Evolutionary conservation across 2,797 vertebrate genomes (phyloP), one percentile per base, ranked within the genome.

Genomic region (Macrochelys suwanniensis): DNA sequence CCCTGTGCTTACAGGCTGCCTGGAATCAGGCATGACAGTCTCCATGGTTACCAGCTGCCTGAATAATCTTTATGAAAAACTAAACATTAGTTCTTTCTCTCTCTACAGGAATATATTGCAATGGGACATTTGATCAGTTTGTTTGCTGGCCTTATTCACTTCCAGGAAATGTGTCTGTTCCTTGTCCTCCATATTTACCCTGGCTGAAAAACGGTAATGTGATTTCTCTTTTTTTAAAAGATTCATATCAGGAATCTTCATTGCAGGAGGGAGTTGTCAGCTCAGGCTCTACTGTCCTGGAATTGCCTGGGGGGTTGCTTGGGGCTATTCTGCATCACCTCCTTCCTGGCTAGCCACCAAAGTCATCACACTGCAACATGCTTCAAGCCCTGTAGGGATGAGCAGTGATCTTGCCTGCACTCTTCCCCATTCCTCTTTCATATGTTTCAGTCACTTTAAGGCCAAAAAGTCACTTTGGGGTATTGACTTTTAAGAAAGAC

Each of bases 101-200:
- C 83, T 97, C 86, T 54, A 2, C 95, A 99, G 99, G 99, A 94
- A 93, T 98, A 28, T 98, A 98, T 89, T 99, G 99, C 91, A 99
- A 99, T 37, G 99, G 99, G 90, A 98, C 98, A 0, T 99, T 99
- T 88, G 99, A 99, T 97, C 96, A 82, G 1, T 99, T 98, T 87
- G 98, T 98, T 54, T 99, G 99, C 95, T 99, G 99, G 99, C 99
- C 99, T 80, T 98, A 99, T 96, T 99, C 99, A 33, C 85, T 94
- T 82, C 99, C 99, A 23, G 99, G 99, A 94, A 99, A 99, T 2
- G 98, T 99, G 80, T 99, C 99, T 0, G 98, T 99, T 80, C 98
- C 99, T 74, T 99, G 99, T 95, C 99, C 99, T 77, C 97, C 98
- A 0, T 99, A 99, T 97, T 97, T 99, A 92, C 99, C 99, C 0